A percentile compares a stretch with the other conserved stretches of the same genome.
Evolutionary conservation across 2,797 vertebrate genomes (phyloP).

Genomic region (Arrhamphus sclerolepis): DNA sequence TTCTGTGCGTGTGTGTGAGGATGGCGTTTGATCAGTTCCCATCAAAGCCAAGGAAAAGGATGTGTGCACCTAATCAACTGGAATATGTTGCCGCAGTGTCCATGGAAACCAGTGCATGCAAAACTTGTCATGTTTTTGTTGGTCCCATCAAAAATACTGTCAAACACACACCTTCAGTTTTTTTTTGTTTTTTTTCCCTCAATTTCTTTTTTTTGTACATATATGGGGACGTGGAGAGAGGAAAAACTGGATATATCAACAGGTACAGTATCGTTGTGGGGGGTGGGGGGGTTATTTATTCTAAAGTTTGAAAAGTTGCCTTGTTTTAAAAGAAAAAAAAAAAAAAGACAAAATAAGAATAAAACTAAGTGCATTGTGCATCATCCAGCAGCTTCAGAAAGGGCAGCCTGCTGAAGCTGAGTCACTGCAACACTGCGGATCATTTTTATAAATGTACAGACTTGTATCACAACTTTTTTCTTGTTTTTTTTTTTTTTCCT

Average conservation of each 20-base stretch:
- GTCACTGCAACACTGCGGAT: constrained; percentile 63
- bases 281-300: constrained; percentile 83
- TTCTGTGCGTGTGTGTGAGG: neutral
- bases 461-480: constrained; percentile 81
- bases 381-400: constrained; percentile 80
- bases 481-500: too few species aligned
- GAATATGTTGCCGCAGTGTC: constrained; percentile 53
- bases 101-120: constrained; percentile 59
- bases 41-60: constrained; percentile 58
- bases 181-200: constrained; percentile 3
- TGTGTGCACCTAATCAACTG: constrained; percentile 52
- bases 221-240: constrained; percentile 56
- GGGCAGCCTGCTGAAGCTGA: constrained; percentile 61
- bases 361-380: constrained; percentile 77
- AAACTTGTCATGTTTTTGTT: constrained; percentile 47
- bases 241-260: constrained; percentile 83
- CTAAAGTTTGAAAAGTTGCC: constrained; percentile 83
- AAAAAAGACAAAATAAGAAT: constrained; percentile 51
- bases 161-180: constrained; percentile 46
- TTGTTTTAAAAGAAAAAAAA: constrained; percentile 80
- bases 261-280: constrained; percentile 83
- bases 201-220: constrained; percentile 47
- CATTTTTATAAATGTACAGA: constrained; percentile 83
- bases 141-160: constrained; percentile 52
- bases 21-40: constrained; percentile 7